These are phyloP conservation scores for Leptura quadrifasciata DNA, from an alignment of 2,888 invertebrate species.

Conservation along the genomic window DNA sequence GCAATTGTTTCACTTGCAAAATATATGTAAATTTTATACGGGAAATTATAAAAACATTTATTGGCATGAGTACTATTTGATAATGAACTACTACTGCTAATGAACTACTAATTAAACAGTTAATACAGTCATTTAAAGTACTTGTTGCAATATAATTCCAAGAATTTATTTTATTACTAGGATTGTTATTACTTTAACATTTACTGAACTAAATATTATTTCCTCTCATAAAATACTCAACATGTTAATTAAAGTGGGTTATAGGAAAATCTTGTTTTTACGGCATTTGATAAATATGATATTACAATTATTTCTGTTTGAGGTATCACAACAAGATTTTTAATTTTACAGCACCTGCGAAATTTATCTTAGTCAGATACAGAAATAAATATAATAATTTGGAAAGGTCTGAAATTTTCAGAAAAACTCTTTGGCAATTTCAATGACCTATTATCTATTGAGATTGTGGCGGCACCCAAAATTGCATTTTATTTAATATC, in stretches of 20 bases:
- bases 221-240: not conserved
- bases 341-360: too few relatives aligned
- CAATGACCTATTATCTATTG: too few relatives aligned
- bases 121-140: slow-evolving; percentile 1
- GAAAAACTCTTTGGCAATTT: too few relatives aligned
- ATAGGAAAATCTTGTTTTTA: not conserved
- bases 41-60: slow-evolving; percentile 16
- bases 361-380: too few relatives aligned
- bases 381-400: too few relatives aligned
- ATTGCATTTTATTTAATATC: too few relatives aligned
- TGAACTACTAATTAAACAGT: not conserved
- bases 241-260: not conserved
- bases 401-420: too few relatives aligned
- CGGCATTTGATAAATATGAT: too few relatives aligned
- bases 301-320: too few relatives aligned
- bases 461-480: too few relatives aligned
- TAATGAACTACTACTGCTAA: slow-evolving; percentile 16
- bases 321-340: too few relatives aligned
- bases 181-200: not conserved
- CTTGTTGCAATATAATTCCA: not conserved
- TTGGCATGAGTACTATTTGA: slow-evolving; percentile 11
- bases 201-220: not conserved
- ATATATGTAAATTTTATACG: slow-evolving; percentile 10
- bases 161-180: not conserved
- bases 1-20: not conserved